Evolutionary conservation across 1,140 invertebrate species (phyloP), one percentile per base, ranked within the genome.

Genomic region (Conopomorpha cramerella): DNA sequence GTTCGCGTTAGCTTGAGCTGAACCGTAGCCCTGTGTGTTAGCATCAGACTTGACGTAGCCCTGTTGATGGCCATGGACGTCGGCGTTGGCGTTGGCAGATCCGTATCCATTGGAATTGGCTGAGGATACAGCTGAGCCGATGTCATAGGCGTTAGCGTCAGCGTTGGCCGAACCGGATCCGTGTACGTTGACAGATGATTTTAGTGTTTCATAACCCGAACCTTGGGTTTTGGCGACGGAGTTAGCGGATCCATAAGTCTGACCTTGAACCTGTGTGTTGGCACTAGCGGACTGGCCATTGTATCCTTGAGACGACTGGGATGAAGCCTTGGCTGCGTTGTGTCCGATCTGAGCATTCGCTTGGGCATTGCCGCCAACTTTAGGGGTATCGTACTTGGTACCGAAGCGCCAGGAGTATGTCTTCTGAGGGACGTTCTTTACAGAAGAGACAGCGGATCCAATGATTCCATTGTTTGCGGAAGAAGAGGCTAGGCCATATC

Each of bases 371-470:
- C n/a, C n/a, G n/a, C n/a, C n/a, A 23, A 23, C 4, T 10, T 23
- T 23, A 23, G 19, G 19, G 19, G 19, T 23, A 10, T 23, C 19
- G 19, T 23, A 23, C 4, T 4, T 10, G 10, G 19, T 23, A 23
- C 19, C 19, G 19, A 23, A 23, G 10, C 19, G 19, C 19, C 19
- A 35, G 11, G 36, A 34, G n/a, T 45, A 43, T 27, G 56, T 55
- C 7, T 54, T 38, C 31, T 65, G 55, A 4, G 61, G 55, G 36
- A 55, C 56, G 18, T 48, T 46, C 28, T 53, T 59, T 12, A 53
- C 53, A 12, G 51, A 37, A 7, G 30, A 47, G 16, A 50, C 38
- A 23, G 51, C 49, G 2, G 57, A 44, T 13, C 48, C 49, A 2
- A 36, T 14, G 12, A 15, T 33, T 6, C 46, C 49, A 30, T 53